Evolutionary conservation across 2,113 vertebrate species (phyloP).

Genomic region (Oenanthe melanoleuca): DNA sequence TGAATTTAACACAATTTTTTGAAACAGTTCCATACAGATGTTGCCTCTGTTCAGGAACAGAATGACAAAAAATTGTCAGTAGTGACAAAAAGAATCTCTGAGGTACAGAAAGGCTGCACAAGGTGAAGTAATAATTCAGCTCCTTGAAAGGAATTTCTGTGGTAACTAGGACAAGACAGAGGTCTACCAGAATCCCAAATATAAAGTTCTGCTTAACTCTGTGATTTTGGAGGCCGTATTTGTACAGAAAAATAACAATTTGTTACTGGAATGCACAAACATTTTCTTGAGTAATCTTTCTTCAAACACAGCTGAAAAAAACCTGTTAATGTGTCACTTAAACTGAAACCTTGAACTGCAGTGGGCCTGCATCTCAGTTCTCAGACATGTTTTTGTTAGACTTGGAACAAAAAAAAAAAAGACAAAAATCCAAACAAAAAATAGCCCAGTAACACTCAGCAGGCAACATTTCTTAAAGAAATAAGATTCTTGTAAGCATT

Average conservation of each 20-base stretch:
- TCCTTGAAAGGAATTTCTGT: not conserved
- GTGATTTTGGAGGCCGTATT: not conserved
- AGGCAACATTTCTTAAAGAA: not conserved
- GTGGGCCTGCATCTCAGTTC: not conserved
- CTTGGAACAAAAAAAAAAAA: not conserved
- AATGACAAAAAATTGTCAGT: not conserved
- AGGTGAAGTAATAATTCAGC: not conserved
- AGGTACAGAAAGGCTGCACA: not conserved
- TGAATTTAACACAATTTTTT: not conserved
- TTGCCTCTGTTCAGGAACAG: not conserved
- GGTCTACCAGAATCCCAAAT: not conserved
- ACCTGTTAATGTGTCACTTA: constrained; percentile 63
- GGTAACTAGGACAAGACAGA: not conserved
- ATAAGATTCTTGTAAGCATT: not conserved
- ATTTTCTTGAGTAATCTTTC: constrained; percentile 63
- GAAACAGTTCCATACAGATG: not conserved
- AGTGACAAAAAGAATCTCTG: not conserved
- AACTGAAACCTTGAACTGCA: constrained; percentile 46
- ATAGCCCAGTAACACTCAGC: not conserved
- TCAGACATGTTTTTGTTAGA: not conserved
- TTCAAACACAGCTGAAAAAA: constrained; percentile 64
- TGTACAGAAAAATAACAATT: not conserved
- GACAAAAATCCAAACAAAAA: not conserved
- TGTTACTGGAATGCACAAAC: constrained; percentile 40
- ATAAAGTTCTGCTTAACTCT: not conserved